Evolutionary conservation across 2,797 vertebrate genomes (phyloP), one percentile per base, ranked within the genome.

Genomic region (Gymnoscopelus braueri): DNA sequence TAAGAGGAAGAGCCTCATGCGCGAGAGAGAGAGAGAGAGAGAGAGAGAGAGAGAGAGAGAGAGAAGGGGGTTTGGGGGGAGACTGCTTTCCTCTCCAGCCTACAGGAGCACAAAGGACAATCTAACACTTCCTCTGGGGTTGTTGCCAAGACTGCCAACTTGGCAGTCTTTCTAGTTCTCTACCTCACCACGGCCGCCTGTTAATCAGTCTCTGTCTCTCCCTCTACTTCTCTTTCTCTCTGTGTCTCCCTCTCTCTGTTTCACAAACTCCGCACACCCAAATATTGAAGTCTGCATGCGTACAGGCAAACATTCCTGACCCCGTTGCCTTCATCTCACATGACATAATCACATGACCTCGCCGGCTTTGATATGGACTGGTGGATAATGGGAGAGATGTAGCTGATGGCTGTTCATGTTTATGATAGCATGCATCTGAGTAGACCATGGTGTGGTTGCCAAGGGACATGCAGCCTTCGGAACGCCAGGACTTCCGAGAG

Each of bases 81-180:
- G 74, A 24, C 57, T 35, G 83, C 81, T 91, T 92, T 92, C 90
- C 91, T 91, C 88, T 89, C 74, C 85, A 90, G 90, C 89, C 82
- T 90, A 89, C 88, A 87, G 88, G 84, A 92, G 93, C 87, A 93
- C 91, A 94, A 94, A 94, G 92, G 90, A 93, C 90, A 93, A 92
- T 93, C 91, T 91, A 92, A 92, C 91, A 90, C 91, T 94, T 94
- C 92, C 93, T 93, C 88, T 91, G 88, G 90, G 85, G 87, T 86
- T 74, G 78, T 74, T 90, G 91, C 93, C 92, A 93, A 89, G 91
- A 93, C 93, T 93, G 92, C 90, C 92, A 94, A 93, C 89, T 92
- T 94, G 92, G 91, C 91, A 89, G 83, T 91, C 87, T 83, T 75
- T 87, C 79, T 81, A 76, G 79, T 83, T 88, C 74, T 80, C 80